phyloP scores from a whole-genome alignment of 2,888 invertebrate species.

The Leptogaster cylindrica region DNA sequence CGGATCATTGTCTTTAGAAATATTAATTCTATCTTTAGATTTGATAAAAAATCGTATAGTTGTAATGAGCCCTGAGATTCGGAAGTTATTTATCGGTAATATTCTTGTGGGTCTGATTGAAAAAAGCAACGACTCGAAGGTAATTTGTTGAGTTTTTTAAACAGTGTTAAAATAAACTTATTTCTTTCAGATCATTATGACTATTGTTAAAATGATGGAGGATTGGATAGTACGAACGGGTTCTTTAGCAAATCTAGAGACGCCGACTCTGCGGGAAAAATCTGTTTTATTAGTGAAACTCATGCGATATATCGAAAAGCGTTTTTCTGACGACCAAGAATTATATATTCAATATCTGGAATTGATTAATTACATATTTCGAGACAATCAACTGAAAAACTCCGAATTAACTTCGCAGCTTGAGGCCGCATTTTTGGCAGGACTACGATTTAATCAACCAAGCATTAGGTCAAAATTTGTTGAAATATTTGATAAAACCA shows the following conservation, averaged over 20 bases:
- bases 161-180: not conserved
- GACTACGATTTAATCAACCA: slow-evolving; percentile 87
- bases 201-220: slow-evolving; percentile 87
- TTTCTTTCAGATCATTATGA: slow-evolving; percentile 67
- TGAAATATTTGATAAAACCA: slow-evolving; percentile 89
- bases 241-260: slow-evolving; percentile 69
- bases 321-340: slow-evolving; percentile 88
- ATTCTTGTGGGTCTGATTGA: slow-evolving; percentile 93
- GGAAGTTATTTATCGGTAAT: slow-evolving; percentile 90
- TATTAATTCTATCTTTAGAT: slow-evolving; percentile 86
- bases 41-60: slow-evolving; percentile 92
- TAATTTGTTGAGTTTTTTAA: not conserved
- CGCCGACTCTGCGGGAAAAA: slow-evolving; percentile 89
- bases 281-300: slow-evolving; percentile 92
- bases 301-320: slow-evolving; percentile 92
- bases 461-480: slow-evolving; percentile 91
- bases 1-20: slow-evolving; percentile 66
- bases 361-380: slow-evolving; percentile 89
- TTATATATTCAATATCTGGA: slow-evolving; percentile 91
- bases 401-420: slow-evolving; percentile 92
- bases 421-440: slow-evolving; percentile 92
- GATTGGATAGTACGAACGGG: slow-evolving; percentile 94
- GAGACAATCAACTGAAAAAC: slow-evolving; percentile 84
- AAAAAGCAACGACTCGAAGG: slow-evolving; percentile 90
- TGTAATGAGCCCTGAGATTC: slow-evolving; percentile 92